Evolutionary conservation across 2,797 vertebrate species (phyloP), one percentile per base, ranked within the genome.

Genomic region (Synaphobranchus kaupii): DNA sequence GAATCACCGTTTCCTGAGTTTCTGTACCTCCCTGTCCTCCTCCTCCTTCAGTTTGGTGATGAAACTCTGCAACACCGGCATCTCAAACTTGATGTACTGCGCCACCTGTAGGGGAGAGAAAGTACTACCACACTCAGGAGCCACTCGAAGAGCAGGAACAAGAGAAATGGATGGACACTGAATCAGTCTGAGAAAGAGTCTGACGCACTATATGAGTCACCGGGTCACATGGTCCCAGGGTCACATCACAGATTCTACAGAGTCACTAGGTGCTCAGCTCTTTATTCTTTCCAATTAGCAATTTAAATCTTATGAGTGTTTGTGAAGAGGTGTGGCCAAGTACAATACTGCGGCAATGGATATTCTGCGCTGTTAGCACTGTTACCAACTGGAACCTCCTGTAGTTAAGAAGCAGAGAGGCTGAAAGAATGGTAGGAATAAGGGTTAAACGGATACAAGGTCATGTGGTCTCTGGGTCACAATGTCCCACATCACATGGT

Each of bases 81-180:
- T 97, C 93, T 97, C 97, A 0, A 97, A 97, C 89, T 97, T 97
- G 86, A 97, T 97, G 91, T 97, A 97, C 90, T 97, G 97, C 17
- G 97, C 97, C 6, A 97, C 97, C 97, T 97, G 85, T 2, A 1
- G 78, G 80, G 44, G 80, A 39, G 25, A 13, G 4, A 12, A 39
- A 39, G 66, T 56, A 48, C 80, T 86, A 58, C n/a, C 22, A 12
- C 25, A 28, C 63, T 66, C 7, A 28, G 6, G 25, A 66, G 63
- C n/a, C 63, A 66, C 63, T 66, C 63, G 7, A 5, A 66, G 63
- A 28, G 4, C 25, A 8, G 10, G 63, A 28, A 66, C n/a, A 73
- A 73, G 68, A 13, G 3, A 20, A 56, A 56, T 4, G 15, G 54
- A 56, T 4, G 17, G 54, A 56, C 13, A 56, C 54, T 56, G 54